Evolutionary conservation across 2,888 invertebrate genomes (phyloP), one percentile per base, ranked within the genome.

Genomic region (Hyles lineata): DNA sequence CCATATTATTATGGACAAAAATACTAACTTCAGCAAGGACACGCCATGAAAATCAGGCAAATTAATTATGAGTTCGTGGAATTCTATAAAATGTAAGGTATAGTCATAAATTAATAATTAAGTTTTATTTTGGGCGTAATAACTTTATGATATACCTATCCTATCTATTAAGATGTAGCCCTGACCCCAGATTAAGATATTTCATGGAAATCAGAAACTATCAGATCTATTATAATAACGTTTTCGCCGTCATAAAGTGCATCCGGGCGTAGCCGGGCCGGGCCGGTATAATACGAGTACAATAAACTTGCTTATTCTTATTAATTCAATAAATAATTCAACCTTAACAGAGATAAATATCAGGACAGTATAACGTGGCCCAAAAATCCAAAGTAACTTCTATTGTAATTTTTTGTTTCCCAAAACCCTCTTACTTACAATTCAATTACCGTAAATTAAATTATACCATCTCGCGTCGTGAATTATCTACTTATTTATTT

Each of bases 401-500:
- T 11, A 50, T 15, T 0, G 23, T 63, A 43, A 3, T 63, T 50
- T 67, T 67, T 67, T 55, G 55, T 71, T 63, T 62, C 29, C 29
- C 21, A 15, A 55, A 15, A 55, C 32, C 52, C 29, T 71, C 52
- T 62, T 32, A 35, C 21, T 71, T 52, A 62, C 32, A 71, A 43
- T 43, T 63, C 52, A 71, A 55, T 63, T 71, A 62, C 21, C 32
- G 62, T 55, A 55, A 43, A 52, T 29, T 71, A 32, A 32, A 71
- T 63, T 71, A 23, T 32, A 15, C 19, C 17, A 55, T 32, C 55
- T 32, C 71, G 29, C 29, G 7, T 63, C 55, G 55, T 52, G 52
- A 62, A 52, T 62, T n/a, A 62, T 55, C 55, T 32, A 71, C 32
- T 32, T 71, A 71, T 71, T 63, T 55, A 32, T 62, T 50, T 60